Evolutionary conservation across 1,140 invertebrate genomes (phyloP).

Genomic region (Venustaconcha ellipsiformis): DNA sequence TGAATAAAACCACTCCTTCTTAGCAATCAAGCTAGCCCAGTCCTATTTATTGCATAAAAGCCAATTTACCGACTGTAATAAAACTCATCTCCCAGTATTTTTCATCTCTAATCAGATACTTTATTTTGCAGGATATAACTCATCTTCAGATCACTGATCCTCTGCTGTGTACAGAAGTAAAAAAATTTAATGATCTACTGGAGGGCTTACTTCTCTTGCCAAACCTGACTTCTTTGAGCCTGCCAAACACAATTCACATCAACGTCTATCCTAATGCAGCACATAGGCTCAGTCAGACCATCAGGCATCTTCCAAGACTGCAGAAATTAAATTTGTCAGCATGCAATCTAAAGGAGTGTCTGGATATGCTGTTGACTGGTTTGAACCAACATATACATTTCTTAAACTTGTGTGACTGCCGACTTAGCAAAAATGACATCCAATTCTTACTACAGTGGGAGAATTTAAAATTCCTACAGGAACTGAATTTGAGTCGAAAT

Average conservation of each 20-base stretch:
- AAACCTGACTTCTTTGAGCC: slow-evolving; percentile 47
- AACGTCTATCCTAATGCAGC: slow-evolving; percentile 31
- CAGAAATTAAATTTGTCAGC: slow-evolving; percentile 51
- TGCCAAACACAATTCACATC: slow-evolving; percentile 55
- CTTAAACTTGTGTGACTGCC: slow-evolving; percentile 57
- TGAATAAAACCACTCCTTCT: too few relatives aligned
- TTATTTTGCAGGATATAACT: slow-evolving; percentile 49
- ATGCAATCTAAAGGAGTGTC: slow-evolving; percentile 48
- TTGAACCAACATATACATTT: slow-evolving; percentile 37
- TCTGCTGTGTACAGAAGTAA: slow-evolving; percentile 39
- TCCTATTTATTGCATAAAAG: too few relatives aligned
- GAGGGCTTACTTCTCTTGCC: slow-evolving; percentile 45
- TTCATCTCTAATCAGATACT: not conserved
- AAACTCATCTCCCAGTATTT: too few relatives aligned
- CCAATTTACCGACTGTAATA: too few relatives aligned
- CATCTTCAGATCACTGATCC: slow-evolving; percentile 56
- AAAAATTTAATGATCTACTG: slow-evolving; percentile 37
- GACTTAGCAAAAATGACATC: slow-evolving; percentile 48
- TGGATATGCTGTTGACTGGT: slow-evolving; percentile 34
- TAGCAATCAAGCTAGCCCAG: too few relatives aligned
- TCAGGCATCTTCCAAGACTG: slow-evolving; percentile 41
- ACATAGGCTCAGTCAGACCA: slow-evolving; percentile 32
- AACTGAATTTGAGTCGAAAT: slow-evolving; percentile 62
- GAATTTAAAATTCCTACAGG: slow-evolving; percentile 35
- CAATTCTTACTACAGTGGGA: slow-evolving; percentile 48